Percentiles rank a stretch among this genome's conserved stretches.
These are phyloP conservation scores for Trachythela sp. DNA, from an alignment of 64 coral and sea anemone genomes.

Conservation along the genomic window DNA sequence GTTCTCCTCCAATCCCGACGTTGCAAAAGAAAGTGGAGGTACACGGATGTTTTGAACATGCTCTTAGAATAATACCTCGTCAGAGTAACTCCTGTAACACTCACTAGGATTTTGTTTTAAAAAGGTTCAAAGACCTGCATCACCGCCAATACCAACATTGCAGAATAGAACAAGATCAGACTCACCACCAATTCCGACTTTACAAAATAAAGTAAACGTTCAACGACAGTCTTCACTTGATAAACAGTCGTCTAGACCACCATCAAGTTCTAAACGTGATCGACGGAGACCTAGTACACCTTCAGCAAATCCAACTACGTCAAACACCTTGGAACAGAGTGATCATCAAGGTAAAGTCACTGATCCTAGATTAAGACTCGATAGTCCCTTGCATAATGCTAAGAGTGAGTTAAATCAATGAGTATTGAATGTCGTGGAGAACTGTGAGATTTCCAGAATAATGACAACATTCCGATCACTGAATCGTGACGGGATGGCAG, in stretches of 20 bases:
- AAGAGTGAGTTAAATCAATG: no score
- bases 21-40: not conserved
- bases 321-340: not conserved
- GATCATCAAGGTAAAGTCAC: no score
- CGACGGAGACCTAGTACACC: no score
- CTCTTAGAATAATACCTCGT: no score
- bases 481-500: no score
- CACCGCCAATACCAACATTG: not conserved
- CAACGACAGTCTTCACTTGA: not conserved
- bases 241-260: not conserved
- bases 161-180: not conserved
- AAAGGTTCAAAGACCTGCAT: not conserved
- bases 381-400: no score
- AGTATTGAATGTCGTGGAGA: no score
- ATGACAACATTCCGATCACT: no score
- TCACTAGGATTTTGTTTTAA: not conserved
- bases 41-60: not conserved
- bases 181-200: not conserved
- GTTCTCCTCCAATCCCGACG: not conserved
- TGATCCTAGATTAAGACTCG: no score
- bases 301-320: not conserved
- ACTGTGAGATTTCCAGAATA: no score
- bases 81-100: no score
- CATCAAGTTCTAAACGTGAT: not conserved
- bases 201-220: not conserved